A percentile compares a stretch with the other conserved stretches of the same genome.
Conservation (phyloP, 2,888 invertebrate genomes). For the Phengaris arion region DNA sequence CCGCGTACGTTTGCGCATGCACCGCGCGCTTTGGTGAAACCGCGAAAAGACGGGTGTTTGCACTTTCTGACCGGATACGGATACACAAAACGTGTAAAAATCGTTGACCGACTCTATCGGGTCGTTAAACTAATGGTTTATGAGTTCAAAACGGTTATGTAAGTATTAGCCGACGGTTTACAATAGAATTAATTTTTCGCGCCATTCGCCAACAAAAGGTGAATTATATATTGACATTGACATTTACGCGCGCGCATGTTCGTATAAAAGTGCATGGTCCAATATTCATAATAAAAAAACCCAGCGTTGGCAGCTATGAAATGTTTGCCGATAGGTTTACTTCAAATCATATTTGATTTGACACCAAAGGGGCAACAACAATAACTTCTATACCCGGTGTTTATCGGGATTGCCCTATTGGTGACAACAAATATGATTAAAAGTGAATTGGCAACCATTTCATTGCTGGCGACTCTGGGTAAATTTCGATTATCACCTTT, state of each 20-base stretch:
- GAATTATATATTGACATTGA: conserved; percentile 27
- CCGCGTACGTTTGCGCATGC: conserved; percentile 56
- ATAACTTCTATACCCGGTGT: too few relatives aligned
- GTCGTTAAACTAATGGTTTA: conserved; percentile 43
- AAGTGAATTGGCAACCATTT: too few relatives aligned
- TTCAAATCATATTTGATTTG: too few relatives aligned
- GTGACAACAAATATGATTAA: too few relatives aligned
- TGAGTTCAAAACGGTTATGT: conserved; percentile 25
- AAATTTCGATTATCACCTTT: too few relatives aligned
- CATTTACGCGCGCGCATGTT: not conserved
- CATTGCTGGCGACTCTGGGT: too few relatives aligned
- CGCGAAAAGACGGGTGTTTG: conserved; percentile 51
- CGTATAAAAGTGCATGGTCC: too few relatives aligned
- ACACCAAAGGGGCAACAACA: too few relatives aligned
- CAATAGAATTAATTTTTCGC: conserved; percentile 9
- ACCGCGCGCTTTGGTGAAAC: conserved; percentile 60
- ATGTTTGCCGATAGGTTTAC: too few relatives aligned
- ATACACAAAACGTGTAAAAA: conserved; percentile 39
- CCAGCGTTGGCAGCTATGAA: too few relatives aligned
- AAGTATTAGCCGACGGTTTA: conserved; percentile 17
- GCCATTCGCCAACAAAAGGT: not conserved
- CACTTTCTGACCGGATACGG: conserved; percentile 73
- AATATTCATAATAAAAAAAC: too few relatives aligned
- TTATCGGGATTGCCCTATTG: too few relatives aligned
- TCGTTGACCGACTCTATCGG: conserved; percentile 32